These are phyloP conservation scores for Julus scanicus DNA, from an alignment of 2,888 invertebrate genomes.

Conservation along the genomic window DNA sequence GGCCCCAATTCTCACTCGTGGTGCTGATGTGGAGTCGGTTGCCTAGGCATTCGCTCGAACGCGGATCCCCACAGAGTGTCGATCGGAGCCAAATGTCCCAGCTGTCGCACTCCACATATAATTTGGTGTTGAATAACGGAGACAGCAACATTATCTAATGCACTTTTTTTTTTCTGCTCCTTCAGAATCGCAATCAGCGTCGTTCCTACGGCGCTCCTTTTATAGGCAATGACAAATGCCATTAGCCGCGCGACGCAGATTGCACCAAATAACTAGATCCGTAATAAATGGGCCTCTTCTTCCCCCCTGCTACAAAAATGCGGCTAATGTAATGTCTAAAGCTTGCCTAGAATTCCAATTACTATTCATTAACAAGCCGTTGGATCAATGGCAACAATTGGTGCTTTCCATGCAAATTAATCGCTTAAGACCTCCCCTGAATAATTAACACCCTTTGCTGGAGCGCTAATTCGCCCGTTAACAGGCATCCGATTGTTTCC, in stretches of 20 bases:
- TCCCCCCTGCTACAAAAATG: not conserved
- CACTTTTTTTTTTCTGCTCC: not conserved
- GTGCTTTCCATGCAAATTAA: conserved; percentile 54
- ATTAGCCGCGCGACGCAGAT: not conserved
- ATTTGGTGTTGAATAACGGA: conserved; percentile 42
- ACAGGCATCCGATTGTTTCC: conserved; percentile 52
- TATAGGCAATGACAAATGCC: not conserved
- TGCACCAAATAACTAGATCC: not conserved
- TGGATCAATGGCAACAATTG: conserved; percentile 41
- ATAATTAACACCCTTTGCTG: conserved; percentile 51
- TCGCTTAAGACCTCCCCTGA: conserved; percentile 53
- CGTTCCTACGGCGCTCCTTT: not conserved
- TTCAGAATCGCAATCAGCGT: not conserved
- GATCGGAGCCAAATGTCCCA: not conserved
- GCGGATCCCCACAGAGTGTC: too few relatives aligned
- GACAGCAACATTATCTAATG: conserved; percentile 22
- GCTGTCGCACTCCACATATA: conserved; percentile 42
- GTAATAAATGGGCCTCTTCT: not conserved
- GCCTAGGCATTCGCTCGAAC: too few relatives aligned
- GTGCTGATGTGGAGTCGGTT: too few relatives aligned
- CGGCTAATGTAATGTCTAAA: conserved; percentile 31
- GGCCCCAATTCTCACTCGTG: too few relatives aligned
- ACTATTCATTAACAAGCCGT: conserved; percentile 51
- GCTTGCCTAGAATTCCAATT: conserved; percentile 50
- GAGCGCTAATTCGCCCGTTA: conserved; percentile 44